A percentile compares a stretch with the other conserved stretches of the same genome.
Evolutionary conservation across 2,888 invertebrate genomes (phyloP).

Genomic region (Omphaloscelis lunosa): DNA sequence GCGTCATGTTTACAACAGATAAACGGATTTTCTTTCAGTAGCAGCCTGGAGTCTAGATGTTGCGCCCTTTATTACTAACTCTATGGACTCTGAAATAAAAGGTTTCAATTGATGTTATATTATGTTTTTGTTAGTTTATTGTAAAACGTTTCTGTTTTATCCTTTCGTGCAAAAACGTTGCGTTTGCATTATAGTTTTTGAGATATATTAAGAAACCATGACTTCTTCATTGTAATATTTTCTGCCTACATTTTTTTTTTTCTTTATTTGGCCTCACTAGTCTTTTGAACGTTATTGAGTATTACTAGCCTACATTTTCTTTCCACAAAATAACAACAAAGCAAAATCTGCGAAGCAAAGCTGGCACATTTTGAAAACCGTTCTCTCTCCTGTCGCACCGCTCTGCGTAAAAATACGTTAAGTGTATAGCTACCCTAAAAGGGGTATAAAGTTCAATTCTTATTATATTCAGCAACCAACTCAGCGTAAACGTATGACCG

Average conservation of each 20-base stretch:
- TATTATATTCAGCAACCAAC: slow-evolving; percentile 37
- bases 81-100: too few relatives aligned
- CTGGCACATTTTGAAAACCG: background rate
- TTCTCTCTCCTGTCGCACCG: background rate
- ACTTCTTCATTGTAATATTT: background rate
- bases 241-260: background rate
- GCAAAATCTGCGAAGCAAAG: too few relatives aligned
- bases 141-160: background rate
- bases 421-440: slow-evolving; percentile 17
- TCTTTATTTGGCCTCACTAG: background rate
- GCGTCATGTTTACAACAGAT: too few relatives aligned
- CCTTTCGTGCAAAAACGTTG: background rate
- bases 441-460: slow-evolving; percentile 38
- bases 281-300: background rate
- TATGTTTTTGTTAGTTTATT: background rate
- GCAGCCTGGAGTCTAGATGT: too few relatives aligned
- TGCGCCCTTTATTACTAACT: too few relatives aligned
- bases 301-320: background rate
- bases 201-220: background rate
- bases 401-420: slow-evolving; percentile 8
- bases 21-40: too few relatives aligned
- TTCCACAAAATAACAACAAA: background rate
- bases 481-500: slow-evolving; percentile 6
- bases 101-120: background rate
- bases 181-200: background rate